Conservation (phyloP, 2,797 vertebrate species). For the Takifugu rubripes region DNA sequence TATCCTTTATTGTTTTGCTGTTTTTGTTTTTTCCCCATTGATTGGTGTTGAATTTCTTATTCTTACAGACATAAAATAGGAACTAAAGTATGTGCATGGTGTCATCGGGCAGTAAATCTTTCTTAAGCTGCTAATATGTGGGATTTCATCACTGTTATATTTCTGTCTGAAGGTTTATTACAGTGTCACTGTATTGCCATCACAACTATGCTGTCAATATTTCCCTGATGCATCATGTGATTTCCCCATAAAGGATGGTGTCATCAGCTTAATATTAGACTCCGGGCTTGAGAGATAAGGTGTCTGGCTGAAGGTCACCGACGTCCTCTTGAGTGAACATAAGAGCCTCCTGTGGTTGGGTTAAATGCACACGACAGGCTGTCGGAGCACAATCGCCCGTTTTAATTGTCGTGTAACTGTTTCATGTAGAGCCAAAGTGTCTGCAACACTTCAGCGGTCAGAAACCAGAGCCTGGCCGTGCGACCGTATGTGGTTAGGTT, state of each 20-base stretch:
- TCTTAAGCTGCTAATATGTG: too few species aligned
- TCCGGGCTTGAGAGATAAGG: conserved; percentile 61
- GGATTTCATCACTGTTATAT: too few species aligned
- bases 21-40: too few species aligned
- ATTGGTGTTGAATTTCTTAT: too few species aligned
- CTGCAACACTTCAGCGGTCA: conserved; percentile 58
- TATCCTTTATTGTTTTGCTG: too few species aligned
- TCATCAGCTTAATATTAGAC: conserved; percentile 70
- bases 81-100: too few species aligned
- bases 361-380: conserved; percentile 74
- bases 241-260: conserved; percentile 58
- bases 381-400: conserved; percentile 58
- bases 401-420: conserved; percentile 69
- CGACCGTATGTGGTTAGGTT: conserved; percentile 57
- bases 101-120: too few species aligned
- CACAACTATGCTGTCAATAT: conserved; percentile 42
- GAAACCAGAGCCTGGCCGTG: conserved; percentile 66
- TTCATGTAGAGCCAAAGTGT: conserved; percentile 72
- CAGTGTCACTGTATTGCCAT: too few species aligned
- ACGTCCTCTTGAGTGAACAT: conserved; percentile 64
- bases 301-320: conserved; percentile 72
- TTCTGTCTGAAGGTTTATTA: too few species aligned
- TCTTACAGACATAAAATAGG: too few species aligned
- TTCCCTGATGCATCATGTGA: conserved; percentile 64
- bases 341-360: conserved; percentile 74